phyloP scores from a whole-genome alignment of 2,113 vertebrate species.

The Typhlomys cinereus region DNA sequence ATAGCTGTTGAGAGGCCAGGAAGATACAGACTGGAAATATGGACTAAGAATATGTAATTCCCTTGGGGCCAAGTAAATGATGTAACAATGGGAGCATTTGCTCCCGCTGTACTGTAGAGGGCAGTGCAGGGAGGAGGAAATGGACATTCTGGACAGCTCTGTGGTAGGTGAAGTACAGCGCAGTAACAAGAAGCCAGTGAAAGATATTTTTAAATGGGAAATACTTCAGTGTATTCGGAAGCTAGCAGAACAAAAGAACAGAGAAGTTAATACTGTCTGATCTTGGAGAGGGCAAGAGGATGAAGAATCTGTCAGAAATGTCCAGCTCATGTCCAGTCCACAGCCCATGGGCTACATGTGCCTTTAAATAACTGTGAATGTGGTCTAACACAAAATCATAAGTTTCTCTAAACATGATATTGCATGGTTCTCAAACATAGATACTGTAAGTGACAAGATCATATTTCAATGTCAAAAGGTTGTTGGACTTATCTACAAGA shows the following conservation, averaged over 20 bases:
- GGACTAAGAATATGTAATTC: not conserved
- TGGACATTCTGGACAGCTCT: not conserved
- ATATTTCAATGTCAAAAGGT: too few species aligned
- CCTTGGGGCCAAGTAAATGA: not conserved
- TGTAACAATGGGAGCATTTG: not conserved
- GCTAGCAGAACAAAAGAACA: not conserved
- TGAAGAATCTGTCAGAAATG: not conserved
- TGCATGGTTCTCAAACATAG: not conserved
- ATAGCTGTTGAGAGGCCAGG: not conserved
- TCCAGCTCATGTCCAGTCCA: too few species aligned
- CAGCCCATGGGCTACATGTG: not conserved
- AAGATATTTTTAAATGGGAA: constrained; percentile 2
- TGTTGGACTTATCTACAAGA: not conserved
- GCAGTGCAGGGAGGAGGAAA: not conserved
- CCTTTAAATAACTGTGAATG: too few species aligned
- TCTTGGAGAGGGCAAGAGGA: not conserved
- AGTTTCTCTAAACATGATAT: not conserved
- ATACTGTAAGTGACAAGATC: not conserved
- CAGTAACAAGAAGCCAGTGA: not conserved
- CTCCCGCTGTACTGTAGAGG: not conserved
- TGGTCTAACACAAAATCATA: not conserved
- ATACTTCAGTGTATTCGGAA: not conserved
- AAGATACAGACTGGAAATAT: not conserved
- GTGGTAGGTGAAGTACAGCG: not conserved
- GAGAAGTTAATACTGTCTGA: not conserved